Conservation (phyloP, 1,140 invertebrate species). For the Zelostemma sp. region DNA sequence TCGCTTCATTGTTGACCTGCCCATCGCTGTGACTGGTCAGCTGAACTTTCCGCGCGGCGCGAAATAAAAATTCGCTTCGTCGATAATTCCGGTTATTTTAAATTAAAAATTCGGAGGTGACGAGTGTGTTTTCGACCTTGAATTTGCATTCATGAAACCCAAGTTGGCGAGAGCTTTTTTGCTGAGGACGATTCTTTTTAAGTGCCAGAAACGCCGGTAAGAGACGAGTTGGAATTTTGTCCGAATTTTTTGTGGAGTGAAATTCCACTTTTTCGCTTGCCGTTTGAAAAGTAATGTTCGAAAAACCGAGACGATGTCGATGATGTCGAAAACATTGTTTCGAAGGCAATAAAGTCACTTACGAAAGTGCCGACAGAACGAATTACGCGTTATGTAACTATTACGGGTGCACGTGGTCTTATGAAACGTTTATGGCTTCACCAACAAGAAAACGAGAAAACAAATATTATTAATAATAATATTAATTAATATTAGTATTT, state of each 20-base stretch:
- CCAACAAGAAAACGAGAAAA: constrained; percentile 32
- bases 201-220: constrained; percentile 34
- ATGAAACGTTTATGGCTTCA: constrained; percentile 32
- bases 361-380: constrained; percentile 7
- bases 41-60: constrained; percentile 1
- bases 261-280: no score
- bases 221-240: no score
- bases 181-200: constrained; percentile 29
- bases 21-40: constrained; percentile 57
- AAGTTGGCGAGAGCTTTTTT: constrained; percentile 53
- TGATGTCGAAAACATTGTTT: no score
- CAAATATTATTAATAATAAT: constrained; percentile 12
- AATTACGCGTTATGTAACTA: constrained; percentile 32
- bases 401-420: constrained; percentile 33
- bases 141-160: constrained; percentile 57
- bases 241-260: no score
- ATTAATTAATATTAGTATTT: not conserved
- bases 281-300: no score
- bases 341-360: no score
- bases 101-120: not conserved
- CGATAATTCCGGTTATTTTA: not conserved
- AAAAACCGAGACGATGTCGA: no score
- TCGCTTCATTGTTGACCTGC: constrained; percentile 64
- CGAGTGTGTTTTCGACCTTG: not conserved
- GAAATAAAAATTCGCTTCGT: no score